Percentiles rank a stretch among this genome's conserved stretches.
Evolutionary conservation across 2,888 invertebrate genomes (phyloP).

Genomic region (Sylvicola cinctus): DNA sequence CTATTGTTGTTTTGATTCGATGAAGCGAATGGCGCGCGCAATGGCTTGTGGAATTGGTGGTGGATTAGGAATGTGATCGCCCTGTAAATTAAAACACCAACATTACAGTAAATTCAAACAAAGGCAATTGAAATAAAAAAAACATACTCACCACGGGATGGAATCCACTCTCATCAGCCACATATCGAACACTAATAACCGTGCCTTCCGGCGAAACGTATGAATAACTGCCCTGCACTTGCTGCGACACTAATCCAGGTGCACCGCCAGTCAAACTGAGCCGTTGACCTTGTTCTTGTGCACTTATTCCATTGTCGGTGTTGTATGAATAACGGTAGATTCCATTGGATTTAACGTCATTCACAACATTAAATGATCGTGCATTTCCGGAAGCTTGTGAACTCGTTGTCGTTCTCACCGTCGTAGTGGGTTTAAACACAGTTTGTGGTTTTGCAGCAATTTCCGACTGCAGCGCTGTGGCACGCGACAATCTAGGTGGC

Average conservation of each 20-base stretch:
- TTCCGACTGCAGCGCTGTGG: too few relatives aligned
- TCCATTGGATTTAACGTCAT: constrained; percentile 28
- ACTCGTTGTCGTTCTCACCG: too few relatives aligned
- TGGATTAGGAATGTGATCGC: constrained; percentile 42
- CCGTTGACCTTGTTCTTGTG: constrained; percentile 33
- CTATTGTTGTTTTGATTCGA: too few relatives aligned
- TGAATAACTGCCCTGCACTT: constrained; percentile 31
- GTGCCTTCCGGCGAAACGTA: constrained; percentile 41
- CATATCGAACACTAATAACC: constrained; percentile 37
- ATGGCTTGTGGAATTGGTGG: constrained; percentile 44
- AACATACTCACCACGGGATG: constrained; percentile 30
- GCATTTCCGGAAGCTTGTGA: too few relatives aligned
- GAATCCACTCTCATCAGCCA: constrained; percentile 50
- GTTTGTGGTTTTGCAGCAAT: too few relatives aligned
- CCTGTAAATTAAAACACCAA: too few relatives aligned
- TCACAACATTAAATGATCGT: too few relatives aligned
- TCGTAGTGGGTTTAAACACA: too few relatives aligned
- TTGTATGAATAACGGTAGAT: constrained; percentile 29
- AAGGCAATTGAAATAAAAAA: too few relatives aligned
- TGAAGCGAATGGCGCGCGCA: too few relatives aligned
- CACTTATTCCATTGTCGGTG: constrained; percentile 40
- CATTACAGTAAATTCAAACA: too few relatives aligned
- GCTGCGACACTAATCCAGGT: constrained; percentile 21
- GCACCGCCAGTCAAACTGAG: constrained; percentile 32
- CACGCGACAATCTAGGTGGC: too few relatives aligned